Conservation (phyloP, 1,140 invertebrate species). For the Mycetomoellerius zeteki region DNA sequence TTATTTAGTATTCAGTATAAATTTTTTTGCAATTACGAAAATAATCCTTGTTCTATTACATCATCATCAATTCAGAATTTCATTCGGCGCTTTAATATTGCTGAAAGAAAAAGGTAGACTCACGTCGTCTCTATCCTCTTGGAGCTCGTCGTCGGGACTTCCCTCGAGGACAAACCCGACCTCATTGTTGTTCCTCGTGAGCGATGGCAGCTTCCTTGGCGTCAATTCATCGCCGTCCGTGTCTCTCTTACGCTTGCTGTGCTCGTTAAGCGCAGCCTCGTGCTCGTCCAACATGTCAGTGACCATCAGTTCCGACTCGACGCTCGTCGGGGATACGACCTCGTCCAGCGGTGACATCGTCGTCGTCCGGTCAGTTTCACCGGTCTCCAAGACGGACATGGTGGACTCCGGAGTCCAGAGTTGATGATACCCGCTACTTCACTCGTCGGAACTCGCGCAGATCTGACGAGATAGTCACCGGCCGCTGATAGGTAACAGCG, state of each 20-base stretch:
- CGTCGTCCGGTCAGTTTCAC: slow-evolving; percentile 76
- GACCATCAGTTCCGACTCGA: slow-evolving; percentile 84
- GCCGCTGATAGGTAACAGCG: slow-evolving; percentile 45
- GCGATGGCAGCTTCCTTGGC: slow-evolving; percentile 85
- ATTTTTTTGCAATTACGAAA: neutral
- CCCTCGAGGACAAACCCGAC: slow-evolving; percentile 88
- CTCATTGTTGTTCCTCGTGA: slow-evolving; percentile 87
- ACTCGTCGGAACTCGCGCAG: slow-evolving; percentile 58
- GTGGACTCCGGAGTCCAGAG: slow-evolving; percentile 30
- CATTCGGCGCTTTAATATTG: neutral
- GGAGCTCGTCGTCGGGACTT: slow-evolving; percentile 84
- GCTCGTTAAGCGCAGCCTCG: slow-evolving; percentile 75
- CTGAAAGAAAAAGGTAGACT: slow-evolving; percentile 74
- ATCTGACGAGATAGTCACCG: slow-evolving; percentile 28
- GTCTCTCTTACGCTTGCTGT: slow-evolving; percentile 81
- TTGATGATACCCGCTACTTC: slow-evolving; percentile 35
- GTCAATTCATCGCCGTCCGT: slow-evolving; percentile 84
- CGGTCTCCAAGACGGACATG: slow-evolving; percentile 82
- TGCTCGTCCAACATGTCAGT: slow-evolving; percentile 84
- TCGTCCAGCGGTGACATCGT: slow-evolving; percentile 85
- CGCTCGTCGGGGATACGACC: slow-evolving; percentile 83
- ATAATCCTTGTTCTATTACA: neutral
- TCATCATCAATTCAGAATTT: neutral
- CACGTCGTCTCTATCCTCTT: slow-evolving; percentile 87
- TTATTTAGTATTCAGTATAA: too few relatives aligned